Evolutionary conservation across 2,113 vertebrate species (phyloP), one percentile per base, ranked within the genome.

Genomic region (Heterotilapia buettikoferi): DNA sequence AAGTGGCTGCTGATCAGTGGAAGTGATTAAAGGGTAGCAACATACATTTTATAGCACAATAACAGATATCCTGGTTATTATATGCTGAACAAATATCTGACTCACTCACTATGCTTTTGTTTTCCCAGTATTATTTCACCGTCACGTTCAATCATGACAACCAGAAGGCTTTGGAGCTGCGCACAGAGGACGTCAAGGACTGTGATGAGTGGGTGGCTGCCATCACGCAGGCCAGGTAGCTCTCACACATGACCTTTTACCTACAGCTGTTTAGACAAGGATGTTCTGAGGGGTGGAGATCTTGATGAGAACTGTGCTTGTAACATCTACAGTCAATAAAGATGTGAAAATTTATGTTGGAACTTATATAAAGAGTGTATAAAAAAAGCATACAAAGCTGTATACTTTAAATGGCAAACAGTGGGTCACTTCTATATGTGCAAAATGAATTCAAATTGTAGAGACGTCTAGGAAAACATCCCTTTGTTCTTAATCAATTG

Each of bases 151-250:
- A 96, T 96, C 98, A 99, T 0, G 98, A 99, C 94, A 99, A 98
- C 96, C 98, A 99, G 97, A 99, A 99, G 93, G 95, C 96, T 19
- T 88, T 99, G 96, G 98, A 99, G 95, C 97, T 99, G 92, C 96
- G 98, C 84, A 98, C 98, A 0, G 98, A 99, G 93, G 98, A 99
- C 3, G 97, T 98, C 16, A 99, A 98, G 93, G 98, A 99, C 93
- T 98, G 98, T 3, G 98, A 99, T 0, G 98, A 99, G 91, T 99
- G 98, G 98, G 98, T 99, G 92, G 97, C 97, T 3, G 98, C 98
- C 45, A 99, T 99, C 24, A 97, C 98, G 54, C 98, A 97, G 0
- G 98, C 98, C 94, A 99, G 98, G 98, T 99, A 97, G 59, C 59
- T 36, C 47, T 81, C 83, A 90, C 82, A 81, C 59, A 50, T 83